Conservation (phyloP, 2,797 vertebrate genomes). For the Atherinosoma microstoma region DNA sequence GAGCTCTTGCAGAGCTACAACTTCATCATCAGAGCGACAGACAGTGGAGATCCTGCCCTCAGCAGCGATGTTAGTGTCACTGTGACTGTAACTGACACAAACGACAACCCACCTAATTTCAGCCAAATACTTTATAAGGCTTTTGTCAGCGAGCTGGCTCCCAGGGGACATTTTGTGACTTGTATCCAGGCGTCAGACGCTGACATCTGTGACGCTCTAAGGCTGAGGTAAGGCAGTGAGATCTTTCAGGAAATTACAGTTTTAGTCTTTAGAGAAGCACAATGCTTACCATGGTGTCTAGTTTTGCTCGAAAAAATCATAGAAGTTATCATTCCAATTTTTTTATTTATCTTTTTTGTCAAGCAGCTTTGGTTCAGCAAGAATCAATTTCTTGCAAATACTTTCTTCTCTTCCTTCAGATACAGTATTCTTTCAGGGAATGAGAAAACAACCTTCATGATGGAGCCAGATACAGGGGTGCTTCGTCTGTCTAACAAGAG, state of each 20-base stretch:
- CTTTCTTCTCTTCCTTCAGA: conserved; percentile 57
- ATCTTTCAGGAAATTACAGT: background rate
- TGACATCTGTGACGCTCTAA: conserved; percentile 88
- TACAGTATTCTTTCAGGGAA: conserved; percentile 95
- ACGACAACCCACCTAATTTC: conserved; percentile 94
- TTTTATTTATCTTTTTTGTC: conserved; percentile 13
- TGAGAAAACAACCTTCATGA: conserved; percentile 91
- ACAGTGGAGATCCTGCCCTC: conserved; percentile 89
- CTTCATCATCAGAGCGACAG: conserved; percentile 88
- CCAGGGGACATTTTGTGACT: conserved; percentile 93
- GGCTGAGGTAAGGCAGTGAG: conserved; percentile 75
- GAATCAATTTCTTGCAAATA: conserved; percentile 18
- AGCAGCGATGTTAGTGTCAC: conserved; percentile 88
- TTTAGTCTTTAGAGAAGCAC: conserved; percentile 16
- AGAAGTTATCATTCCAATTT: background rate
- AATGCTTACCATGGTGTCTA: background rate
- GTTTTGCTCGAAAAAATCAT: background rate
- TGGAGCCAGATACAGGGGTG: conserved; percentile 89
- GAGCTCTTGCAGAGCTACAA: conserved; percentile 87
- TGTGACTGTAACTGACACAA: conserved; percentile 89
- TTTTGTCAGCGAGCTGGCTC: conserved; percentile 90
- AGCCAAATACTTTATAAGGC: conserved; percentile 90
- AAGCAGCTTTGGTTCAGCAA: background rate
- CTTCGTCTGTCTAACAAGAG: conserved; percentile 90
- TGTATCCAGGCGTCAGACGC: conserved; percentile 93